phyloP scores from a whole-genome alignment of 30 jellyfish, hydroid and myxozoan genomes.

The Chrysaora quinquecirrha region DNA sequence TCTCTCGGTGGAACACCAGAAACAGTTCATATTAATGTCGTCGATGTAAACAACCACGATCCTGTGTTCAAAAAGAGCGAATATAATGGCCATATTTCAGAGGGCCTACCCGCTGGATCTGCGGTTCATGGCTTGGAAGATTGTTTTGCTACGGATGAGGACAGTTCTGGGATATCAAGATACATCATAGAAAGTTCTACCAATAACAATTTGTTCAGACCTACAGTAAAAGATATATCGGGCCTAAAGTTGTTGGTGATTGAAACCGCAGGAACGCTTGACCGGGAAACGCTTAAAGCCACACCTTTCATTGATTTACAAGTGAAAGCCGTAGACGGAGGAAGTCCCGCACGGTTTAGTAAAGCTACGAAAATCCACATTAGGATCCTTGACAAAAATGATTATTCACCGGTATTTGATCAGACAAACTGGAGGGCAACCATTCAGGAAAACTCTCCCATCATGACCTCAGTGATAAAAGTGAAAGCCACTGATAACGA shows the following conservation, averaged over 20 bases:
- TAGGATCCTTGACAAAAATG: slow-evolving; percentile 78
- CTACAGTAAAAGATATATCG: slow-evolving; percentile 54
- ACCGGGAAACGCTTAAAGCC: slow-evolving; percentile 87
- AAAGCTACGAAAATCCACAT: slow-evolving; percentile 57
- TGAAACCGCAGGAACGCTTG: slow-evolving; percentile 76
- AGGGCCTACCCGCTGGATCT: slow-evolving; percentile 88
- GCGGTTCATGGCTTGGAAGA: slow-evolving; percentile 89
- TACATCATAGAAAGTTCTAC: slow-evolving; percentile 77
- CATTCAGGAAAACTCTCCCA: slow-evolving; percentile 82
- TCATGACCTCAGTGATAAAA: slow-evolving; percentile 81
- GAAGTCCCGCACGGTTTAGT: slow-evolving; percentile 73
- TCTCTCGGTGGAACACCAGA: slow-evolving; percentile 79
- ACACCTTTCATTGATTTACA: slow-evolving; percentile 80
- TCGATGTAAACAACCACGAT: slow-evolving; percentile 81
- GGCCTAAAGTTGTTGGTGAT: slow-evolving; percentile 83
- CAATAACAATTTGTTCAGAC: slow-evolving; percentile 61
- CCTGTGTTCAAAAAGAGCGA: slow-evolving; percentile 79
- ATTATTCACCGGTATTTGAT: slow-evolving; percentile 88
- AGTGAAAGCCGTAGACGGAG: slow-evolving; percentile 92
- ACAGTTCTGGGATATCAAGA: slow-evolving; percentile 71
- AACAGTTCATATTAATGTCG: slow-evolving; percentile 48
- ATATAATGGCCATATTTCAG: slow-evolving; percentile 79
- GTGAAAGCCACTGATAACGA: slow-evolving; percentile 89
- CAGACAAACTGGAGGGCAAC: slow-evolving; percentile 77
- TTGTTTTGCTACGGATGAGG: slow-evolving; percentile 95